phyloP scores from a whole-genome alignment of 2,797 vertebrate genomes.

The Cynopterus sphinx region DNA sequence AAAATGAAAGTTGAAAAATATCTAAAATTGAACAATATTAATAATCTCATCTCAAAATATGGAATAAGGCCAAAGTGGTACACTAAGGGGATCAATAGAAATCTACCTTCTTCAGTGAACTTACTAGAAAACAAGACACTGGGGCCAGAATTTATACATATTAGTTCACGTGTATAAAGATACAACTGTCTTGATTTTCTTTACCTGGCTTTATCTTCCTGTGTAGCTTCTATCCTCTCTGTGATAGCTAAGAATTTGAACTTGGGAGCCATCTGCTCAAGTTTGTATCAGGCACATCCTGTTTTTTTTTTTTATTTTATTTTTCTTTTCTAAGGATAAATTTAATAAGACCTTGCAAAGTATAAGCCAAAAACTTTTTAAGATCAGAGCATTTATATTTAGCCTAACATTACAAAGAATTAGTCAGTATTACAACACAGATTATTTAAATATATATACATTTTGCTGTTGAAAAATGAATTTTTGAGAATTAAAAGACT shows the following conservation, averaged over 20 bases:
- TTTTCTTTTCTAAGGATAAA: neutral
- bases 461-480: neutral
- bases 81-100: fast-evolving
- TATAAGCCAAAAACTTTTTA: neutral
- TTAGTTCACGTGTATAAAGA: neutral
- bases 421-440: neutral
- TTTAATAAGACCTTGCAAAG: neutral
- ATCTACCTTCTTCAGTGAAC: neutral
- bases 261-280: neutral
- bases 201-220: neutral
- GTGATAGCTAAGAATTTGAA: neutral
- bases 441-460: neutral
- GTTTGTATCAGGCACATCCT: neutral
- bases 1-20: neutral
- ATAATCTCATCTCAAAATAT: neutral
- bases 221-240: neutral
- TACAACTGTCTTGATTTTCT: neutral
- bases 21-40: neutral
- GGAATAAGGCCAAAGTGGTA: neutral
- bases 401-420: neutral
- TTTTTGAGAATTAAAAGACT: neutral
- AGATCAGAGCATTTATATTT: neutral
- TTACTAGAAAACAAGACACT: neutral
- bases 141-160: neutral
- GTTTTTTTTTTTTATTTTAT: neutral